Conservation (phyloP, 2,888 invertebrate genomes). For the Tenthredo livida region DNA sequence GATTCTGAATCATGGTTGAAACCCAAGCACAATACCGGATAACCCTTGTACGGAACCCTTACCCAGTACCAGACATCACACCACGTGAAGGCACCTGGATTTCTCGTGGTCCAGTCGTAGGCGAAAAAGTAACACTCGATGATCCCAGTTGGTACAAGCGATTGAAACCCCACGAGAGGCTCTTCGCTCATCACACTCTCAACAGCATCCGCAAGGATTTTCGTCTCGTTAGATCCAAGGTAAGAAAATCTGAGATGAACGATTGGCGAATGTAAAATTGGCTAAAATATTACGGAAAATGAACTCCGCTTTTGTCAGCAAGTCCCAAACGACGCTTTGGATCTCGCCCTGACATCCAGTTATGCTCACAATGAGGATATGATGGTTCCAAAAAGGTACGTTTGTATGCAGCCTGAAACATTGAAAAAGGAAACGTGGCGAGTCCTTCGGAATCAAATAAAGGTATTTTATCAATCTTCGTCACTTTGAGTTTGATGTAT, state of each 20-base stretch:
- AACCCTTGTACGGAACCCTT: constrained; percentile 70
- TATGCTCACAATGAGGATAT: constrained; percentile 85
- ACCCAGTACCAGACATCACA: constrained; percentile 71
- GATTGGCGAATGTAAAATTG: neutral
- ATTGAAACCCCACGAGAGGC: constrained; percentile 78
- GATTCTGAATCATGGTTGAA: constrained; percentile 34
- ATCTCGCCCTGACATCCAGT: constrained; percentile 83
- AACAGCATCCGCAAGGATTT: constrained; percentile 80
- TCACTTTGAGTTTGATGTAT: neutral
- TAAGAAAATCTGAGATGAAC: constrained; percentile 50
- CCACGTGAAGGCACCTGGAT: constrained; percentile 71
- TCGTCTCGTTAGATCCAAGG: constrained; percentile 66
- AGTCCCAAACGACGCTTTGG: constrained; percentile 85
- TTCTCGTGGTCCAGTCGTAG: constrained; percentile 66
- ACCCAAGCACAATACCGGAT: constrained; percentile 33
- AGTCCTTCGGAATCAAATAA: constrained; percentile 81
- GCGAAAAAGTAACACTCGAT: constrained; percentile 66
- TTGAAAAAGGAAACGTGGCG: constrained; percentile 84
- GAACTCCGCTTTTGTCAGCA: constrained; percentile 68
- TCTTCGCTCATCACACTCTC: constrained; percentile 83
- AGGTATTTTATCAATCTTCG: constrained; percentile 62
- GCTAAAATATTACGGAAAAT: neutral
- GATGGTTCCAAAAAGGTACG: constrained; percentile 75
- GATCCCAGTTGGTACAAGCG: constrained; percentile 70
- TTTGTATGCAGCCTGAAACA: constrained; percentile 85